Evolutionary conservation across 2,113 vertebrate genomes (phyloP).

Genomic region (Geothlypis trichas): DNA sequence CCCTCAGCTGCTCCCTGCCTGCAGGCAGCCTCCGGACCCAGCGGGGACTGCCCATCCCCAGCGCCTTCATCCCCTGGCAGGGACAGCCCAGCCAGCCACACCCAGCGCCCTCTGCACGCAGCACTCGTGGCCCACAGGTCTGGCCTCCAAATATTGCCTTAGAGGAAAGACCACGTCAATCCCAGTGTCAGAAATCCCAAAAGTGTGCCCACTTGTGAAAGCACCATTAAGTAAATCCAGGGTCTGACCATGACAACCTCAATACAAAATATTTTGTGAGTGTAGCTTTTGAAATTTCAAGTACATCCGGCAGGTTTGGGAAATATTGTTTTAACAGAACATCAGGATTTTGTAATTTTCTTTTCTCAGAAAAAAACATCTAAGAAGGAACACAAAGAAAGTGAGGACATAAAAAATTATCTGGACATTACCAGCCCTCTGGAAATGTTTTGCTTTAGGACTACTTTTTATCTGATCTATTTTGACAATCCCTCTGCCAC

Average conservation of each 20-base stretch:
- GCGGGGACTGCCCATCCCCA: neutral
- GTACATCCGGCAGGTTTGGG: neutral
- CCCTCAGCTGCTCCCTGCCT: neutral
- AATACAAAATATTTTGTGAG: neutral
- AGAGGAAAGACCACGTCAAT: neutral
- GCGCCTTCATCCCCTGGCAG: neutral
- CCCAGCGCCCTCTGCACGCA: accelerated
- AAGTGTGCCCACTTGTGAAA: neutral
- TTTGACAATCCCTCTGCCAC: neutral
- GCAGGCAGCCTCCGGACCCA: neutral
- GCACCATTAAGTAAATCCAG: neutral
- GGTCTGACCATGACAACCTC: neutral
- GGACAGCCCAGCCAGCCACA: neutral
- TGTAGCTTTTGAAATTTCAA: neutral
- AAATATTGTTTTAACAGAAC: neutral
- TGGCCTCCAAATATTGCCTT: neutral
- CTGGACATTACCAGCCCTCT: neutral
- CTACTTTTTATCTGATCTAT: neutral
- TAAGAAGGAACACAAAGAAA: neutral
- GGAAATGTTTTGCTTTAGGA: neutral
- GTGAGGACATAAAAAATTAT: neutral
- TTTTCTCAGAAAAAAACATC: neutral
- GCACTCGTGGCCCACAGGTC: neutral
- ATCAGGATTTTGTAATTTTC: neutral
- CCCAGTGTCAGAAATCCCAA: neutral